Evolutionary conservation across 2,113 vertebrate species (phyloP).

Genomic region (Hippopotamus amphibius): DNA sequence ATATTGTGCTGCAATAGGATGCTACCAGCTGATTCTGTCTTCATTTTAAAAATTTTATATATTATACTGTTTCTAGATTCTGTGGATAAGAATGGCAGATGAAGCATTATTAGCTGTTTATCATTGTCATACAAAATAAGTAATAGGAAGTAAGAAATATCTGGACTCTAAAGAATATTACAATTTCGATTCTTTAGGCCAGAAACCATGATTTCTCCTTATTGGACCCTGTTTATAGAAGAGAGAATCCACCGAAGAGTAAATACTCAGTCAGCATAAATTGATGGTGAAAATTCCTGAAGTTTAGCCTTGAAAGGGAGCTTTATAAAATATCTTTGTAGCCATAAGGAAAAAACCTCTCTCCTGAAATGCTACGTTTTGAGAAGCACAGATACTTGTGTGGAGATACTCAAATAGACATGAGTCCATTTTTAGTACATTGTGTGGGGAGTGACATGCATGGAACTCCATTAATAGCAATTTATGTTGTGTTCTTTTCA

Average conservation of each 20-base stretch:
- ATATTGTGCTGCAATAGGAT: neutral
- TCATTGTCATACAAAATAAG: slow-evolving; percentile 29
- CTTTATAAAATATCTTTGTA: slow-evolving; percentile 53
- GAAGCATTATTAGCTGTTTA: neutral
- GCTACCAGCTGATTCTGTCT: neutral
- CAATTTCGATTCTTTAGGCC: neutral
- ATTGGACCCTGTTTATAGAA: slow-evolving; percentile 1
- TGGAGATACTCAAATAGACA: slow-evolving; percentile 52
- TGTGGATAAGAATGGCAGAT: neutral
- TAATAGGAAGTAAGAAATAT: slow-evolving; percentile 2
- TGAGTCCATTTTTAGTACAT: slow-evolving; percentile 70
- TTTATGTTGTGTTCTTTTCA: slow-evolving; percentile 73
- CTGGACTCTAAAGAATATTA: neutral
- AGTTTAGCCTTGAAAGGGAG: neutral
- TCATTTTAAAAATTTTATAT: neutral
- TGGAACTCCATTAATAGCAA: slow-evolving; percentile 73
- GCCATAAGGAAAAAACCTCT: slow-evolving; percentile 41
- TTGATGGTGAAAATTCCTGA: slow-evolving; percentile 27
- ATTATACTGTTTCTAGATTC: neutral
- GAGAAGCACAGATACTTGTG: slow-evolving; percentile 62
- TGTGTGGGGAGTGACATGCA: slow-evolving; percentile 64
- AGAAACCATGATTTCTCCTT: neutral
- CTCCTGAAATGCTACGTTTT: slow-evolving; percentile 45
- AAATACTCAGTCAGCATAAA: slow-evolving; percentile 22
- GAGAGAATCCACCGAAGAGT: neutral